A percentile compares a stretch with the other conserved stretches of the same genome.
These are phyloP conservation scores for Prosapia bicincta DNA, from an alignment of 2,888 invertebrate species.

Conservation along the genomic window DNA sequence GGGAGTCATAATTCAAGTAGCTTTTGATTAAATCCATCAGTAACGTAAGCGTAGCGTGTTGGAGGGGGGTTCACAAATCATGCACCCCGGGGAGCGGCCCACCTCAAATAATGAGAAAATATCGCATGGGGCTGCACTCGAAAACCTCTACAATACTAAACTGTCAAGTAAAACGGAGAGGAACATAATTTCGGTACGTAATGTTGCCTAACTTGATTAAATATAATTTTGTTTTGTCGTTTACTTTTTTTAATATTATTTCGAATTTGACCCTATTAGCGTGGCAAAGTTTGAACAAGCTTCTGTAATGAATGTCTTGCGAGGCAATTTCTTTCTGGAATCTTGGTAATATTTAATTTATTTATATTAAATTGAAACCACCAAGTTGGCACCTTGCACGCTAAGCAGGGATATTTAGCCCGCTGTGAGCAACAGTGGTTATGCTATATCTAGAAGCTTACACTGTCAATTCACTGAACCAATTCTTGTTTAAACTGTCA, in stretches of 20 bases:
- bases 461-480: too few species aligned
- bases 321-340: not conserved
- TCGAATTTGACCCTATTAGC: not conserved
- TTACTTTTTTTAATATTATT: conserved; percentile 9
- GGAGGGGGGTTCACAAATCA: conserved; percentile 5
- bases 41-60: conserved; percentile 1
- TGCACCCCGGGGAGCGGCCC: conserved; percentile 13
- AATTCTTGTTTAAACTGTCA: too few species aligned
- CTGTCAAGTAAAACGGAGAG: conserved; percentile 1
- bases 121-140: conserved; percentile 21
- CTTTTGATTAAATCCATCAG: conserved; percentile 2
- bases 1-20: not conserved
- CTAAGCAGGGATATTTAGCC: not conserved
- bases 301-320: not conserved
- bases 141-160: conserved; percentile 3
- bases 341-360: not conserved
- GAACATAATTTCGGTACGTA: conserved; percentile 21
- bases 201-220: conserved; percentile 28
- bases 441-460: too few species aligned
- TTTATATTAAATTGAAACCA: not conserved
- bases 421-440: too few species aligned
- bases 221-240: conserved; percentile 23
- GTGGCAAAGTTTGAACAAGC: not conserved
- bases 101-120: conserved; percentile 27
- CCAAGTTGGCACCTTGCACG: not conserved